Evolutionary conservation across 1,140 invertebrate genomes (phyloP), one percentile per base, ranked within the genome.

Genomic region (Euborellia annulipes): DNA sequence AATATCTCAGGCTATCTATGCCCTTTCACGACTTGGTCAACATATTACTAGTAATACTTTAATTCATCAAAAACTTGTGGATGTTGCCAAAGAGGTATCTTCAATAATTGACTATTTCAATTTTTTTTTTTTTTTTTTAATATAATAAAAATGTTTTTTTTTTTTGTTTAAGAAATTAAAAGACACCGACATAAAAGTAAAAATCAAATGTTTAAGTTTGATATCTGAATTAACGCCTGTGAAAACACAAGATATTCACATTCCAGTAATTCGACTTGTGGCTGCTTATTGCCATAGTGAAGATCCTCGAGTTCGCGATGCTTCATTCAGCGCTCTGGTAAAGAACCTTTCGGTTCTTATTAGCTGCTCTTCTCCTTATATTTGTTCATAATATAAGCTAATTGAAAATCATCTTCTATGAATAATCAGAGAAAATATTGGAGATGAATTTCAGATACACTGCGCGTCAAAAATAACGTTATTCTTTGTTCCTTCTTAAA

Each of bases 261-360:
- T 27, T 6, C 4, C 4, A 11, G 11, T 27, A 42, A 62, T 87
- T 13, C 69, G 75, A 55, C 65, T 88, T 43, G 68, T 90, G 13
- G 75, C 76, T 19, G 78, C 80, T 55, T 90, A 86, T 64, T 82
- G 83, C 16, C 75, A 81, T 59, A 82, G 88, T 54, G 82, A 88
- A 62, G 90, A 95, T 72, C 85, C 91, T 1, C 67, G 90, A 57
- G 89, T 94, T 7, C 69, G 91, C 21, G 82, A 82, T 50, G 80
- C 83, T 61, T 86, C 91, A 2, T 83, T 94, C 56, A 72, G 82
- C 55, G 81, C 87, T 1, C 73, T 94, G 62, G 76, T 92, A 45
- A 73, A 75, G 55, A 27, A 27, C n/a, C n/a, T n/a, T n/a, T n/a
- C n/a, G n/a, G n/a, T n/a, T n/a, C n/a, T n/a, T n/a, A n/a, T n/a